phyloP scores from a whole-genome alignment of 2,888 invertebrate genomes.

The Polyploca ridens region DNA sequence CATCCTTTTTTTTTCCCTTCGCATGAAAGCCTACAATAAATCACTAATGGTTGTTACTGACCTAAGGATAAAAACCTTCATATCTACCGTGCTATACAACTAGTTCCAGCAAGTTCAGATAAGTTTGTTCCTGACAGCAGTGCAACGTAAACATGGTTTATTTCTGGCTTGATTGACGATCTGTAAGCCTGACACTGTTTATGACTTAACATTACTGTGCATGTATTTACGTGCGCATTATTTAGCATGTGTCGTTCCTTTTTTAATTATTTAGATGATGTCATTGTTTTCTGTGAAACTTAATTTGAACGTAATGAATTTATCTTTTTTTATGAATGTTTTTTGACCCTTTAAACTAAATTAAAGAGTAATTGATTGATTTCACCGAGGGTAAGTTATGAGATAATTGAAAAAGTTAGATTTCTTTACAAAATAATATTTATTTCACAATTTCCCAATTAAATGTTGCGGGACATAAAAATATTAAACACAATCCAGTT shows the following conservation, averaged over 20 bases:
- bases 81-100: neutral
- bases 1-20: neutral
- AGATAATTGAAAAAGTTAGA: conserved; percentile 27
- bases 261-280: conserved; percentile 8
- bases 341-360: neutral
- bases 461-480: conserved; percentile 53
- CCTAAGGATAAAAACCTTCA: neutral
- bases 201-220: conserved; percentile 41
- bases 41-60: neutral
- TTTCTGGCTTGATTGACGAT: conserved; percentile 67
- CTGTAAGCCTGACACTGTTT: conserved; percentile 49
- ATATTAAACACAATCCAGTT: conserved; percentile 71
- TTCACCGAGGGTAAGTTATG: neutral
- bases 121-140: conserved; percentile 46
- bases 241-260: neutral
- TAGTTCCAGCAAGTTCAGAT: conserved; percentile 13
- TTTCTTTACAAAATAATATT: conserved; percentile 71
- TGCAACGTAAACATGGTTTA: conserved; percentile 61
- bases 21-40: neutral
- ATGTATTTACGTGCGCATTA: conserved; percentile 10
- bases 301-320: neutral
- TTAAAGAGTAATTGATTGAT: neutral
- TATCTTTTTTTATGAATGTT: too few relatives aligned
- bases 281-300: neutral
- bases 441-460: conserved; percentile 69